A percentile compares a stretch with the other conserved stretches of the same genome.
phyloP scores from a whole-genome alignment of 2,888 invertebrate species.

The Hypsopygia costalis region DNA sequence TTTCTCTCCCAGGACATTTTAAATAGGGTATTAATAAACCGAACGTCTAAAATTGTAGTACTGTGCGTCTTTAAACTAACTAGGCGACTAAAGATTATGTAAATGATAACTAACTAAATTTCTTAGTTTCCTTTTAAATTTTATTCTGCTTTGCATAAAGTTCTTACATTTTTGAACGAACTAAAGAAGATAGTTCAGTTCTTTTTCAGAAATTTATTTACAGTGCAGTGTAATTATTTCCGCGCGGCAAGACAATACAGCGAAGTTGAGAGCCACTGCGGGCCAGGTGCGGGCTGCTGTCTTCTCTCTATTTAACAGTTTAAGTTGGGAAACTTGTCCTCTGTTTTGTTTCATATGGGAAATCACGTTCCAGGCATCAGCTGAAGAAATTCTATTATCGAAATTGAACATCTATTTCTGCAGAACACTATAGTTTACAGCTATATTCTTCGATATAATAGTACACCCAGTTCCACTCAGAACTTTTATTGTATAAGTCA shows the following conservation, averaged over 20 bases:
- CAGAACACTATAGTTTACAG: slow-evolving; percentile 27
- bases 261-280: slow-evolving; percentile 3
- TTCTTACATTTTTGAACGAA: too few species aligned
- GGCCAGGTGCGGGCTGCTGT: slow-evolving; percentile 11
- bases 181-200: too few species aligned
- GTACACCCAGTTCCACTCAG: slow-evolving; percentile 22
- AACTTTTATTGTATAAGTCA: slow-evolving; percentile 40
- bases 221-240: slow-evolving; percentile 12
- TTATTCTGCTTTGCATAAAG: too few species aligned
- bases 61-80: too few species aligned
- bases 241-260: neutral
- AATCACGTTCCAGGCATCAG: slow-evolving; percentile 29
- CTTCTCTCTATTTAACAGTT: slow-evolving; percentile 27
- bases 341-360: slow-evolving; percentile 30
- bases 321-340: slow-evolving; percentile 22
- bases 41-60: too few species aligned
- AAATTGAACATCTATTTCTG: slow-evolving; percentile 19
- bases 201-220: slow-evolving; percentile 11
- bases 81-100: too few species aligned
- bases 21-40: too few species aligned
- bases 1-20: too few species aligned
- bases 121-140: too few species aligned
- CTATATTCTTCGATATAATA: slow-evolving; percentile 17
- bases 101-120: too few species aligned
- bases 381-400: slow-evolving; percentile 20